Conservation (phyloP, 1,140 invertebrate genomes). For the Lepidurus couesii region DNA sequence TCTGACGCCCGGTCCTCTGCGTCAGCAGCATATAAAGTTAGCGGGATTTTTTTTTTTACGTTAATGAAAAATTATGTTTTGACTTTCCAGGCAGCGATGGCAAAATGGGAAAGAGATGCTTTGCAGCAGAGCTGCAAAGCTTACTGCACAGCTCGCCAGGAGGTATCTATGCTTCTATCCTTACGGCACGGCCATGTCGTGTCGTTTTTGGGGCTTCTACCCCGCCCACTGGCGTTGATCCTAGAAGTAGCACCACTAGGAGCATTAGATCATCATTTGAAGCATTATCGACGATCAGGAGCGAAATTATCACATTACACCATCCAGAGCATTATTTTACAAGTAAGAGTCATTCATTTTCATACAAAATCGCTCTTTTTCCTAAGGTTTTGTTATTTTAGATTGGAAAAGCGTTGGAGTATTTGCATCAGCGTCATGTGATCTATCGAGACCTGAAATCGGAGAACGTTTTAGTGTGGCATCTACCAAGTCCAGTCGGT, state of each 20-base stretch:
- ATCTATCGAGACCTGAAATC: conserved; percentile 97
- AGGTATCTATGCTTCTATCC: conserved; percentile 79
- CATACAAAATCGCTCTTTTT: conserved; percentile 27
- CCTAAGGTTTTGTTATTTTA: conserved; percentile 41
- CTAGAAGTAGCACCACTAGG: conserved; percentile 87
- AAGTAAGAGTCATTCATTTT: conserved; percentile 50
- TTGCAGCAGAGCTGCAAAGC: conserved; percentile 76
- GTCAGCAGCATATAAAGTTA: conserved; percentile 70
- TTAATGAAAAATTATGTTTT: conserved; percentile 35
- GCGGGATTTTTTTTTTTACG: conserved; percentile 21
- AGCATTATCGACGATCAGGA: conserved; percentile 75
- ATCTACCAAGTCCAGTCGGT: conserved; percentile 68
- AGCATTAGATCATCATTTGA: conserved; percentile 73
- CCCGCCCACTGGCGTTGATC: conserved; percentile 81
- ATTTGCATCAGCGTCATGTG: conserved; percentile 87
- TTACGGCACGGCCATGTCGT: conserved; percentile 87
- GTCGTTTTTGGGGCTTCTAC: conserved; percentile 80
- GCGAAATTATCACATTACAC: conserved; percentile 70
- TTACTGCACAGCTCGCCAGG: conserved; percentile 90
- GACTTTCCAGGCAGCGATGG: conserved; percentile 60
- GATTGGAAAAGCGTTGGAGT: conserved; percentile 89
- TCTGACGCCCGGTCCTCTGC: conserved; percentile 65
- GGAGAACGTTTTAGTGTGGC: conserved; percentile 97
- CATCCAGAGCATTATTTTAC: conserved; percentile 77
- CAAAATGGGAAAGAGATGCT: conserved; percentile 86